These are phyloP conservation scores for Sporophila hypoxantha DNA, from an alignment of 2,113 vertebrate genomes.

Conservation along the genomic window DNA sequence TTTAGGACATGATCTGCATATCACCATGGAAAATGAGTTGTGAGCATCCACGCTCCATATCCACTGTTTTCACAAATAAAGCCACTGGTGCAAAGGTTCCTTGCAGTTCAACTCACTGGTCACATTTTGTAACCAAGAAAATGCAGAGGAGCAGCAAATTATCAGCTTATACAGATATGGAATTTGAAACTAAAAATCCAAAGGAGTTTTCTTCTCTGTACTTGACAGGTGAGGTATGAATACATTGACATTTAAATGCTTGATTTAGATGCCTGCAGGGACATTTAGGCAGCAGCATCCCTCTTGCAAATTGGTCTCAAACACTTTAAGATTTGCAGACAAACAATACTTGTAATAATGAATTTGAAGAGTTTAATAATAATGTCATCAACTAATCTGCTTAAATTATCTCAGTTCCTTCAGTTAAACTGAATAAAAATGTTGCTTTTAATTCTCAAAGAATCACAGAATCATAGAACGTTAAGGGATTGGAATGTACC, in stretches of 20 bases:
- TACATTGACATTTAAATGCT: constrained; percentile 49
- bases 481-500: background rate
- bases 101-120: background rate
- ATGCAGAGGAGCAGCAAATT: background rate
- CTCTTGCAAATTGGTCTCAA: constrained; percentile 40
- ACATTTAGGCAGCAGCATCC: constrained; percentile 9
- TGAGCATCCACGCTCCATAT: background rate
- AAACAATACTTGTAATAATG: constrained; percentile 48
- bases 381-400: constrained; percentile 35
- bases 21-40: background rate
- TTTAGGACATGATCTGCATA: background rate
- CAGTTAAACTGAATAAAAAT: background rate
- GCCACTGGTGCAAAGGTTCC: background rate
- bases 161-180: background rate
- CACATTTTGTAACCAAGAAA: background rate
- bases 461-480: background rate
- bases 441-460: background rate
- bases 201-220: background rate
- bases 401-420: constrained; percentile 21
- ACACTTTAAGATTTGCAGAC: constrained; percentile 13
- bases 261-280: constrained; percentile 24
- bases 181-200: background rate
- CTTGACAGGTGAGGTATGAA: constrained; percentile 31
- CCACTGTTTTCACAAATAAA: background rate
- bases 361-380: constrained; percentile 42